Percentiles rank a stretch among this genome's conserved stretches.
Evolutionary conservation across 2,888 invertebrate species (phyloP).

Genomic region (Catotricha subobsoleta): DNA sequence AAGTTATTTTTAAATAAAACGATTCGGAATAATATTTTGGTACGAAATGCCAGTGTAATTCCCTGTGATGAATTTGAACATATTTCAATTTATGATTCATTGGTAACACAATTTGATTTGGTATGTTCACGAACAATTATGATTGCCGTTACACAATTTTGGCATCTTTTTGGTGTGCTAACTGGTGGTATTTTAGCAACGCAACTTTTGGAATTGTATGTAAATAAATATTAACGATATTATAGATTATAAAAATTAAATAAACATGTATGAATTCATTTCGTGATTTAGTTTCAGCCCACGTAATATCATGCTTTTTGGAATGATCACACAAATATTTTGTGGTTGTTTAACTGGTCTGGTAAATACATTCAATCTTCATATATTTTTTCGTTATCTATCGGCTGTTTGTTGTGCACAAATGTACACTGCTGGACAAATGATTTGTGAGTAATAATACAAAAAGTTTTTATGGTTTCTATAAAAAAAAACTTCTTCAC

Average conservation of each 20-base stretch:
- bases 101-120: constrained; percentile 29
- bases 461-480: too few relatives aligned
- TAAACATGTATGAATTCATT: not conserved
- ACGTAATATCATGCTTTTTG: constrained; percentile 24
- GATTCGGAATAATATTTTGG: too few relatives aligned
- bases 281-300: constrained; percentile 24
- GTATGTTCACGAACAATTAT: constrained; percentile 28
- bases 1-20: not conserved
- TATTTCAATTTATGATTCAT: constrained; percentile 19
- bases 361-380: constrained; percentile 24
- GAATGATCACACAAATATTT: constrained; percentile 26
- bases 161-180: constrained; percentile 31
- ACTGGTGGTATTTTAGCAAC: constrained; percentile 28
- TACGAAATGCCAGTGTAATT: not conserved
- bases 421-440: constrained; percentile 30
- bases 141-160: constrained; percentile 30
- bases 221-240: not conserved
- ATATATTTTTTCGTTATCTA: constrained; percentile 27
- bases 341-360: constrained; percentile 28
- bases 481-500: too few relatives aligned
- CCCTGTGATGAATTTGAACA: constrained; percentile 8
- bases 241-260: not conserved
- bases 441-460: constrained; percentile 24
- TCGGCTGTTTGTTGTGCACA: constrained; percentile 30
- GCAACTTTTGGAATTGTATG: constrained; percentile 24